Percentiles rank a stretch among this genome's conserved stretches.
These are phyloP conservation scores for Riparia riparia DNA, from an alignment of 2,113 vertebrate species.

Conservation along the genomic window DNA sequence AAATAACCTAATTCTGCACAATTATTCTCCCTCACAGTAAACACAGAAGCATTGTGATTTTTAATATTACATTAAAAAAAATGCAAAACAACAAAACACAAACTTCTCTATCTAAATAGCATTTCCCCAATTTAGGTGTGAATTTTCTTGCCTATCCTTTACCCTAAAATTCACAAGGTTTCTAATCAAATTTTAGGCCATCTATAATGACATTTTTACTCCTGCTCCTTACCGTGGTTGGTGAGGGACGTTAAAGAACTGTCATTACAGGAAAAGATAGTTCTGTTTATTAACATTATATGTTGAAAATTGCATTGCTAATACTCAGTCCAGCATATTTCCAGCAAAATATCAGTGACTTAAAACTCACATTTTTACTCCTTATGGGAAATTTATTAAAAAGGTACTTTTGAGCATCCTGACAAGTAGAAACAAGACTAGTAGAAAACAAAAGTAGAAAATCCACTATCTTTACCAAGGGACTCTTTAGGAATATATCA, in stretches of 20 bases:
- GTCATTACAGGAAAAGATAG: constrained; percentile 6
- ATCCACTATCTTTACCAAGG: not conserved
- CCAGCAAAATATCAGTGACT: not conserved
- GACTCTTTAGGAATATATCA: not conserved
- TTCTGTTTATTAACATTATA: constrained; percentile 15
- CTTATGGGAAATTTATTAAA: not conserved
- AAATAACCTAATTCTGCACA: not conserved
- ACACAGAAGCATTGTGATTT: not conserved
- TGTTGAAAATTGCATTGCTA: not conserved
- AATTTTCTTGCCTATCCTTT: constrained; percentile 4
- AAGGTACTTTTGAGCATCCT: not conserved
- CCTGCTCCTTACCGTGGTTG: not conserved
- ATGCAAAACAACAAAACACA: not conserved
- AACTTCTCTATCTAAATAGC: not conserved
- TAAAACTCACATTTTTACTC: not conserved
- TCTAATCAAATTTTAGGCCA: constrained; percentile 27
- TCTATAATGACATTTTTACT: not conserved
- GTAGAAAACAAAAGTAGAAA: constrained; percentile 16
- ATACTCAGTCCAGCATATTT: not conserved
- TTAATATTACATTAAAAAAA: not conserved
- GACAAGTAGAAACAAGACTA: not conserved
- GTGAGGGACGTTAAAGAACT: constrained; percentile 14
- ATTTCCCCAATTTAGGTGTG: not conserved
- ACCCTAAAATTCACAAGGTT: not conserved
- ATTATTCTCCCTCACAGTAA: not conserved